Evolutionary conservation across 2,113 vertebrate genomes (phyloP), one percentile per base, ranked within the genome.

Genomic region (Rhinopomastus cyanomelas): DNA sequence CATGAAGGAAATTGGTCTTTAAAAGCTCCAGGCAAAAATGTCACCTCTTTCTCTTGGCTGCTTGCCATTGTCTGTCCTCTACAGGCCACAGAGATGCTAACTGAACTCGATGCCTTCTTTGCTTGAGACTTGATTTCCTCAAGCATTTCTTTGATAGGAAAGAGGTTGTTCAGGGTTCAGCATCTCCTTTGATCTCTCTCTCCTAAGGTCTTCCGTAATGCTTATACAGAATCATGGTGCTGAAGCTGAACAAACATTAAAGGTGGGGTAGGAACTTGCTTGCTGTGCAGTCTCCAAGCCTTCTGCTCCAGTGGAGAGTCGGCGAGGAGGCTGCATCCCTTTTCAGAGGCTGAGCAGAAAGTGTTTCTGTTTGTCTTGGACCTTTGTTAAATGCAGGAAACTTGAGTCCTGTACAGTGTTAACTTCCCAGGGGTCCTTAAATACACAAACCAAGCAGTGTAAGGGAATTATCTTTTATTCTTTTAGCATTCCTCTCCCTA

Each of bases 61-160:
- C 49, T 84, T 79, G 66, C 39, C 39, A 29, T 16, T 48, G 12
- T 51, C 51, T 86, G 60, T 74, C 26, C 86, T 64, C 61, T 49
- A 2, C 26, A 72, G 53, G 53, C 75, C 68, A 11, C 61, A 78
- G 68, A 72, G 89, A 84, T 78, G 37, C 66, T 88, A 73, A 86
- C 48, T 86, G 62, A 81, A 68, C 46, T 32, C 61, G 68, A 32
- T n/a, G 56, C 73, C 56, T 85, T 0, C 0, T 81, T 29, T 81
- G 78, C 59, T 39, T 61, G 30, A 72, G 66, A 36, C 73, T 89
- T 85, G 88, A 60, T 87, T 94, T 88, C 89, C 66, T 94, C 57
- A 30, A 81, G 77, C 30, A 74, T 84, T 85, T 91, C 39, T 88
- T 81, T 86, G 64, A 16, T 71, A 72, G 56, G 53, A 84, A 75